Base-by-base conservation (phyloP, 2,888 invertebrate species). In the Myopa tessellatipennis region DNA sequence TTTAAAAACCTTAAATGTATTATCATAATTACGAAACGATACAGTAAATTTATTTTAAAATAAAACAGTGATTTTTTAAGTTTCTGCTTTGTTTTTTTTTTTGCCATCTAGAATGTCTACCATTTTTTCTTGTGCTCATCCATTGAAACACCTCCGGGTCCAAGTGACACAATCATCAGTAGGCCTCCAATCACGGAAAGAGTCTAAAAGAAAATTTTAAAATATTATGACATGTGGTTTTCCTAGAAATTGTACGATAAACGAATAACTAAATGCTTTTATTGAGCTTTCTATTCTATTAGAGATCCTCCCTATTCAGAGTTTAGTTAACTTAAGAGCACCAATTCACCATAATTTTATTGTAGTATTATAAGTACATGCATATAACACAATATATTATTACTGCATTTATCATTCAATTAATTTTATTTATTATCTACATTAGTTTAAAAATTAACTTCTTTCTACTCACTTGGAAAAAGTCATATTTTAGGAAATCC, bases 401-500 rank as follows among this genome's bases (percentile, higher is more conserved):
- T 12, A 2, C 26, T 26, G 26, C 26, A 26, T 26, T 26, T 26
- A 26, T 26, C 26, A 26, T 26, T 26, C 26, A 26, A 26, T 26
- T 26, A 26, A 26, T 26, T 26, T 26, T 26, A 26, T 26, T 26
- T 65, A 58, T 58, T 34, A 58, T 60, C 18, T 52, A 67, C 26
- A 7, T 58, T 61, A 72, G 26, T 1, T 55, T 67, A 26, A 26
- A 26, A 26, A 26, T 26, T 26, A 45, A 16, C 6, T 63, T 8
- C n/a, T 16, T 5, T 58, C 58, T 26, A 85, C 87, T 90, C 89
- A 96, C 97, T 94, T 99, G 99, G 95, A 99, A 99, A 92, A 99
- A 99, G 91, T 99, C 99, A 88, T 99, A 99, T 92, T 99, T 99
- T 83, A 99, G 94, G 91, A 99, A 99, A 91, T 99, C 99, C 89